These are phyloP conservation scores for Flabesymbios commensalis DNA, from an alignment of 2,888 invertebrate genomes.

Conservation along the genomic window DNA sequence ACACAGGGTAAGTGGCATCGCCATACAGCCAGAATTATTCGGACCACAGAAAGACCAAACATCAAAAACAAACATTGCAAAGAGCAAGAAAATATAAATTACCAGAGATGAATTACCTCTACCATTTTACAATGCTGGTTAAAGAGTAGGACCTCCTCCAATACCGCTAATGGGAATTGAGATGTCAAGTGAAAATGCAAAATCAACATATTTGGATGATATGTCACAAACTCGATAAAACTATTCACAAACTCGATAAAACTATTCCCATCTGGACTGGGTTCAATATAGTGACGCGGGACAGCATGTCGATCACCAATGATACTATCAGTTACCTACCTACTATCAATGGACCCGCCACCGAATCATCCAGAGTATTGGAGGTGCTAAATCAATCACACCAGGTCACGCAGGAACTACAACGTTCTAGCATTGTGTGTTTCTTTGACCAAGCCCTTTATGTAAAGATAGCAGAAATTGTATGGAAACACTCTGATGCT, in stretches of 20 bases:
- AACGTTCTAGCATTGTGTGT: slow-evolving; percentile 11
- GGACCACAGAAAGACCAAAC: too few relatives aligned
- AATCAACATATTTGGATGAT: neutral
- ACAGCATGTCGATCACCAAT: slow-evolving; percentile 7
- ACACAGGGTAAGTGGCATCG: slow-evolving; percentile 38
- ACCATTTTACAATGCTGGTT: neutral
- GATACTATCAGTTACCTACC: slow-evolving; percentile 22
- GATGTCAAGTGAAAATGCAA: too few relatives aligned
- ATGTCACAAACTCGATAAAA: too few relatives aligned
- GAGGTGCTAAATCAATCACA: slow-evolving; percentile 12
- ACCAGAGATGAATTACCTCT: neutral
- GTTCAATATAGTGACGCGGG: slow-evolving; percentile 24
- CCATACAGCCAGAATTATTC: slow-evolving; percentile 27
- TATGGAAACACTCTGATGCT: slow-evolving; percentile 23
- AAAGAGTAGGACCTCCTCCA: neutral
- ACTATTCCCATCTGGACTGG: slow-evolving; percentile 24
- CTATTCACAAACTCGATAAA: neutral
- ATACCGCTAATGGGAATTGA: too few relatives aligned
- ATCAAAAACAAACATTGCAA: neutral
- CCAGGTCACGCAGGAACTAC: slow-evolving; percentile 17
- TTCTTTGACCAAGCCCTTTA: slow-evolving; percentile 33
- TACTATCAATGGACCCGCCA: slow-evolving; percentile 24
- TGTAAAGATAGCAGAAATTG: slow-evolving; percentile 34
- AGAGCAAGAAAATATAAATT: neutral
- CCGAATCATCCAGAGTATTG: slow-evolving; percentile 17